Conservation (phyloP, 2,113 vertebrate genomes). For the Aptenodytes forsteri region DNA sequence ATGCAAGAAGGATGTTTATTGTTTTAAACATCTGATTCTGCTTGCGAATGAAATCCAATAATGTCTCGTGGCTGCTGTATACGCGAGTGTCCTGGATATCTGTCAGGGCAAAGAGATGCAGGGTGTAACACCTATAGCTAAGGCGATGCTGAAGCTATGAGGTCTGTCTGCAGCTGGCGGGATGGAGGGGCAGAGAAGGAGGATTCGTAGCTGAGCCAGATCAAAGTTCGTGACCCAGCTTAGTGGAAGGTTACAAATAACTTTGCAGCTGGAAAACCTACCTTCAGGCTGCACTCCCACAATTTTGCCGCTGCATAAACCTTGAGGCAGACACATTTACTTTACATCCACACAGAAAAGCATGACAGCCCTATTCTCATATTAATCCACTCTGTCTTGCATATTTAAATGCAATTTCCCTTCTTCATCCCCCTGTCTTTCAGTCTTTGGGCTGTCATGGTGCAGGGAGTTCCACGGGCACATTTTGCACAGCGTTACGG, state of each 20-base stretch:
- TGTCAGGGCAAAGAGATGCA: neutral
- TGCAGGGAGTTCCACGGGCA: neutral
- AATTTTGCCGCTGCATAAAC: neutral
- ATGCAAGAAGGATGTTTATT: neutral
- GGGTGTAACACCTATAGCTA: neutral
- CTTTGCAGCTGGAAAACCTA: neutral
- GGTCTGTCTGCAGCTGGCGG: neutral
- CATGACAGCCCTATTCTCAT: neutral
- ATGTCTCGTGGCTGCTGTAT: fast-evolving
- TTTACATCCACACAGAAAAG: neutral
- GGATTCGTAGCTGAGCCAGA: neutral
- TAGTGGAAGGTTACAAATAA: neutral
- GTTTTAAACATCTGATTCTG: neutral
- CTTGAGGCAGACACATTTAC: neutral
- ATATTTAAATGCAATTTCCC: neutral
- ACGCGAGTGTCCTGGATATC: neutral
- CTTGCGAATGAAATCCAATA: neutral
- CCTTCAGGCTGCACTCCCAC: neutral
- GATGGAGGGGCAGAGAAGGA: neutral
- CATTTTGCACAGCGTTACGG: neutral
- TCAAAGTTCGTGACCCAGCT: neutral
- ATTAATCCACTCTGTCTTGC: neutral
- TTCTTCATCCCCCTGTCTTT: neutral
- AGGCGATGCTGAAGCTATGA: neutral
- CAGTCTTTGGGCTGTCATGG: neutral